These are phyloP conservation scores for Lysandra coridon DNA, from an alignment of 2,888 invertebrate species.

Conservation along the genomic window DNA sequence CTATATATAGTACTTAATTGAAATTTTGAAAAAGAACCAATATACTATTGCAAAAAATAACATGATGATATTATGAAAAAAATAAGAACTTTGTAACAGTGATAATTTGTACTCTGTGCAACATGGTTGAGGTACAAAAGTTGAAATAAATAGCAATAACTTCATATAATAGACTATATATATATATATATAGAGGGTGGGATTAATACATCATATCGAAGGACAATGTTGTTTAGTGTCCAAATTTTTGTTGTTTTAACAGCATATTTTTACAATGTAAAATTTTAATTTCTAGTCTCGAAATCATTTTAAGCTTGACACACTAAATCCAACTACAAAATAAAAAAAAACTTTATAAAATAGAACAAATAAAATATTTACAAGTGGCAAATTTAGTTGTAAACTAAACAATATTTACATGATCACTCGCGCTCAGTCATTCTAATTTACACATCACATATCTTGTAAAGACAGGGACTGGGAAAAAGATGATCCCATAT, in stretches of 20 bases:
- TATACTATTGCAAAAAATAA: not conserved
- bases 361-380: not conserved
- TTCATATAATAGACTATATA: not conserved
- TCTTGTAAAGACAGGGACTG: not conserved
- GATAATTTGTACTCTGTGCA: conserved; percentile 14
- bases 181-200: not conserved
- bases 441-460: not conserved
- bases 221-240: not conserved
- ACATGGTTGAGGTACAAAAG: not conserved
- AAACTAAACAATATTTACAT: conserved; percentile 10
- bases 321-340: not conserved
- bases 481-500: not conserved
- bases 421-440: conserved; percentile 8
- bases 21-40: not conserved
- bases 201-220: not conserved
- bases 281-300: not conserved
- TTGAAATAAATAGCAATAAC: not conserved
- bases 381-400: conserved; percentile 7
- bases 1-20: not conserved
- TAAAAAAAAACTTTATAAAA: not conserved
- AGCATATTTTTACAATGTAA: not conserved
- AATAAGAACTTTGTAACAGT: not conserved
- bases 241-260: not conserved
- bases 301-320: not conserved
- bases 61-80: not conserved